These are phyloP conservation scores for Oceanodroma tethys DNA, from an alignment of 2,113 vertebrate species.

Conservation along the genomic window DNA sequence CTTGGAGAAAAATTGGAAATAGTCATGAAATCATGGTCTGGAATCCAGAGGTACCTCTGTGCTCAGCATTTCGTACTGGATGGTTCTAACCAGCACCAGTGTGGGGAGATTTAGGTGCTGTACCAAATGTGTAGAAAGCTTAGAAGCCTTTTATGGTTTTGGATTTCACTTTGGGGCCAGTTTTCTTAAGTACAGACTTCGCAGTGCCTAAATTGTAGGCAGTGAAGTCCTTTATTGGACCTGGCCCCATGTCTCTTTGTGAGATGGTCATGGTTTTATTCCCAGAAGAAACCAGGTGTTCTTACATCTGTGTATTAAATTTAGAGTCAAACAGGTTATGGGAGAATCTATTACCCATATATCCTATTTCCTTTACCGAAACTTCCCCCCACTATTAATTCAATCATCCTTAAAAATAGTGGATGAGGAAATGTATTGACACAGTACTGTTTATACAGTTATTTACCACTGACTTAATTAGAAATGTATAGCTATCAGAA, in stretches of 20 bases:
- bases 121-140: not conserved
- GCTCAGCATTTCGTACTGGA: not conserved
- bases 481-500: not conserved
- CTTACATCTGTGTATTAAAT: constrained; percentile 43
- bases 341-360: not conserved
- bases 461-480: not conserved
- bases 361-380: constrained; percentile 6
- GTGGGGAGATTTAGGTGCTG: not conserved
- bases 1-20: not conserved
- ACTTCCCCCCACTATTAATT: not conserved
- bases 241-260: not conserved
- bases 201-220: not conserved
- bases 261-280: constrained; percentile 33
- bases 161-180: not conserved
- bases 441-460: not conserved
- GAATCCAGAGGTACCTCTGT: not conserved
- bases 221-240: not conserved
- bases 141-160: not conserved
- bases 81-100: not conserved
- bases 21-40: not conserved
- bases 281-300: constrained; percentile 59
- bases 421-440: not conserved
- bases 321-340: not conserved
- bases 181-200: not conserved
- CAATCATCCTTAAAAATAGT: constrained; percentile 8